phyloP scores from a whole-genome alignment of 1,140 invertebrate species.

The Leptopilina clavipes region DNA sequence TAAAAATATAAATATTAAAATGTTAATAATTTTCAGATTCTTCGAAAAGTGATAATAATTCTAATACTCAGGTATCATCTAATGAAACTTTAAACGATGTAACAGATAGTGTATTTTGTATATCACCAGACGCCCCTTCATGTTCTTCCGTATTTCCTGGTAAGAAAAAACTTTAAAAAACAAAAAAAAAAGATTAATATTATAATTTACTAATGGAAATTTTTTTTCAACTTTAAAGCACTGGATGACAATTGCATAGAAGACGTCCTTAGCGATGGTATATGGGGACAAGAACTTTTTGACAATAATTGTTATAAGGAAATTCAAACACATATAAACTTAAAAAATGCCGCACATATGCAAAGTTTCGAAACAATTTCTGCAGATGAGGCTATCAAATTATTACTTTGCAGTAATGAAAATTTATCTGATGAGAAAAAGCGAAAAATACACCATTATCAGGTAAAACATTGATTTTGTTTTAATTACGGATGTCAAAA shows the following conservation, averaged over 20 bases:
- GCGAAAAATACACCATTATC: constrained; percentile 65
- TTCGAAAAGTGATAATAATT: constrained; percentile 54
- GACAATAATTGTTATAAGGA: constrained; percentile 73
- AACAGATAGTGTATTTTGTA: constrained; percentile 62
- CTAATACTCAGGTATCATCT: constrained; percentile 58
- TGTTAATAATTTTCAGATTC: constrained; percentile 50
- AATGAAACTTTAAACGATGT: constrained; percentile 61
- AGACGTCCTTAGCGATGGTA: constrained; percentile 73
- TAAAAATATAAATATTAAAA: no score
- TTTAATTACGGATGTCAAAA: constrained; percentile 6
- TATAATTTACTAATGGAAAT: background rate
- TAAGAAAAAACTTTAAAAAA: constrained; percentile 44
- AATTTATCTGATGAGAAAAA: constrained; percentile 75
- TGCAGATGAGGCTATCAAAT: constrained; percentile 71
- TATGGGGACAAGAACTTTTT: constrained; percentile 68
- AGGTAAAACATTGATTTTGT: constrained; percentile 52
- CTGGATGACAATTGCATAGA: constrained; percentile 73
- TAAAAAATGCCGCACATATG: constrained; percentile 58
- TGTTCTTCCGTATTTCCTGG: constrained; percentile 70
- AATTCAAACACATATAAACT: constrained; percentile 65
- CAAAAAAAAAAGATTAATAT: background rate
- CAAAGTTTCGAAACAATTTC: constrained; percentile 54
- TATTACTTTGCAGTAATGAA: constrained; percentile 75
- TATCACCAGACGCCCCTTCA: constrained; percentile 71
- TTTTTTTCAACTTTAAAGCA: constrained; percentile 50